phyloP scores from a whole-genome alignment of 1,140 invertebrate species.

The Liolophura sinensis region DNA sequence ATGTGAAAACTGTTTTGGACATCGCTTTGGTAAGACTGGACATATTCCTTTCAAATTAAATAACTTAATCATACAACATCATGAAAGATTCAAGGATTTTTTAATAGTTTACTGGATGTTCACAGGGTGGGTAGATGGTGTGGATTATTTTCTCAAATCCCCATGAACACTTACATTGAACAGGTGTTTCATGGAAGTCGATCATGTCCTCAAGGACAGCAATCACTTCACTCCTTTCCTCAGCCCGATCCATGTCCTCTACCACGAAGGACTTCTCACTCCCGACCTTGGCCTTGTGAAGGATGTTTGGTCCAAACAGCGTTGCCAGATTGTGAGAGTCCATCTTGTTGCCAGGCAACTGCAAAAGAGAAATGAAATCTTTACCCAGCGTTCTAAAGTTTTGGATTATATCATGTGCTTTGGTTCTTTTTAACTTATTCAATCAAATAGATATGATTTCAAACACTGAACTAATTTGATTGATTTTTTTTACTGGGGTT shows the following conservation, averaged over 20 bases:
- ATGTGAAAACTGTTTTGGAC: too few relatives aligned
- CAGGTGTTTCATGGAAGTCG: slow-evolving; percentile 74
- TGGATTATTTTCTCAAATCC: too few relatives aligned
- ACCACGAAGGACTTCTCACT: slow-evolving; percentile 61
- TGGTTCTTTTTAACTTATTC: too few relatives aligned
- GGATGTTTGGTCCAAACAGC: slow-evolving; percentile 90
- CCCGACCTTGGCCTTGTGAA: slow-evolving; percentile 72
- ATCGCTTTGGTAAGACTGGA: too few relatives aligned
- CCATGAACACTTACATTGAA: slow-evolving; percentile 72
- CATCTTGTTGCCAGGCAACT: slow-evolving; percentile 88
- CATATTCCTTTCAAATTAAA: too few relatives aligned
- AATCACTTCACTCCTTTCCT: slow-evolving; percentile 84
- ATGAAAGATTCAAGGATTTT: not conserved
- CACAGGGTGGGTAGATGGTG: not conserved
- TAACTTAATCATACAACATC: not conserved
- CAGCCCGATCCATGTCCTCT: slow-evolving; percentile 68
- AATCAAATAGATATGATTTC: not conserved
- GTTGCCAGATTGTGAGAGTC: slow-evolving; percentile 88
- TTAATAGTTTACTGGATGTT: not conserved
- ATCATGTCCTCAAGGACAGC: slow-evolving; percentile 83
- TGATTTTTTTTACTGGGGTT: too few relatives aligned
- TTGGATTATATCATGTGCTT: too few relatives aligned
- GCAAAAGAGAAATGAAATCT: slow-evolving; percentile 20
- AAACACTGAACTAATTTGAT: not conserved
- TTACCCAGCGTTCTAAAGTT: not conserved